phyloP scores from a whole-genome alignment of 2,113 vertebrate species.

The Rhodinocichla rosea region DNA sequence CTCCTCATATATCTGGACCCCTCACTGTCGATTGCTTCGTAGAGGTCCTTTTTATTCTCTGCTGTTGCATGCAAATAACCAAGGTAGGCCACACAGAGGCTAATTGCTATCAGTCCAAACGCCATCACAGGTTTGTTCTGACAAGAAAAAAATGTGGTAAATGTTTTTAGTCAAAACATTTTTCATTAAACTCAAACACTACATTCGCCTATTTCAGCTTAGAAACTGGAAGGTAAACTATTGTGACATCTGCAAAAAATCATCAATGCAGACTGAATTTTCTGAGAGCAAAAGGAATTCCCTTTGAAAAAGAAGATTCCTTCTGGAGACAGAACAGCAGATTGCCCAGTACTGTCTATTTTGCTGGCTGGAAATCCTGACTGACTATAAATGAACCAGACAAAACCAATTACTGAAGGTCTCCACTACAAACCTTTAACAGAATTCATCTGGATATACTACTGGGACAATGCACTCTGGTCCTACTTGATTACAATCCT shows the following conservation, averaged over 20 bases:
- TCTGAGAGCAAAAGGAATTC: background rate
- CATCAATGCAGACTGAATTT: background rate
- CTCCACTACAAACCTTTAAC: background rate
- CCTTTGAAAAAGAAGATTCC: background rate
- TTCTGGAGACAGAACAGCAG: background rate
- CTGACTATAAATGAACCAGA: background rate
- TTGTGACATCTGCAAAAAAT: background rate
- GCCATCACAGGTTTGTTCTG: conserved; percentile 96
- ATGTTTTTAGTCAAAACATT: background rate
- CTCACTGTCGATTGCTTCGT: conserved; percentile 87
- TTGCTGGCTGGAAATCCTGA: background rate
- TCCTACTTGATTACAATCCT: background rate
- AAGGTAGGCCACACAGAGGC: conserved; percentile 89
- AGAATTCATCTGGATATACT: background rate
- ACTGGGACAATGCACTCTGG: background rate
- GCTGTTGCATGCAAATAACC: conserved; percentile 88
- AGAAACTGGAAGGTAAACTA: background rate
- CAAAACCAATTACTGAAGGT: background rate
- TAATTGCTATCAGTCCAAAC: conserved; percentile 85
- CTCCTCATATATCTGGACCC: conserved; percentile 84
- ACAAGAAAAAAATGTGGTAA: background rate
- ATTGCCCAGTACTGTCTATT: background rate
- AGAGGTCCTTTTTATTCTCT: conserved; percentile 88
- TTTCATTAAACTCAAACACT: background rate
- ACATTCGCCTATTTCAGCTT: background rate